Percentiles rank a stretch among this genome's conserved stretches.
These are phyloP conservation scores for Chloroceryle inda DNA, from an alignment of 2,797 vertebrate genomes.

Conservation along the genomic window DNA sequence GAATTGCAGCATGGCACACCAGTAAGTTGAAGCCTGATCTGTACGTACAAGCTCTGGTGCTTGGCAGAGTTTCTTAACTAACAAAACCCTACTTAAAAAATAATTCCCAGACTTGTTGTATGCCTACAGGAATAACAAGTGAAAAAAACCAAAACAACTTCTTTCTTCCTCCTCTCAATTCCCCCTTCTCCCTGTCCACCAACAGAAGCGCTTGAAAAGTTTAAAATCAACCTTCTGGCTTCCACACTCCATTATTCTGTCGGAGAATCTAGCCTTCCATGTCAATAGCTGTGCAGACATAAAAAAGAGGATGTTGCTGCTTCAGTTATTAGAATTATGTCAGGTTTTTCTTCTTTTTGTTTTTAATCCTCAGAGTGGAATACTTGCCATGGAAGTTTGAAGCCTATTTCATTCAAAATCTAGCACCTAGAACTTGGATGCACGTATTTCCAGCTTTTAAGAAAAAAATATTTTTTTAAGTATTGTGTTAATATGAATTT, in stretches of 20 bases:
- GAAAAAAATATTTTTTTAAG: not conserved
- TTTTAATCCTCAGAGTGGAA: conserved; percentile 5
- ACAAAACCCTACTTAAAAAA: not conserved
- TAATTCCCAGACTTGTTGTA: not conserved
- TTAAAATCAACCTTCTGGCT: not conserved
- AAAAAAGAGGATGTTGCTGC: not conserved
- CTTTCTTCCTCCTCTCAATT: not conserved
- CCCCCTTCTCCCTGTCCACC: not conserved
- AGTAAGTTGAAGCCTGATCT: not conserved
- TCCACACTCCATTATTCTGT: not conserved
- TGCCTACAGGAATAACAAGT: not conserved
- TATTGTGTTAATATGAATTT: not conserved
- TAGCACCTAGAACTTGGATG: not conserved
- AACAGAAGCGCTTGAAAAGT: not conserved
- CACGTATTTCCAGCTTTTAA: not conserved
- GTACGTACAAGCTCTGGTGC: not conserved
- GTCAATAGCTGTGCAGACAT: not conserved
- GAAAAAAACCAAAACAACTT: accelerated
- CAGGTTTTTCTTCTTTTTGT: not conserved
- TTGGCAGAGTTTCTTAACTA: not conserved
- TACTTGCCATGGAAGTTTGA: not conserved
- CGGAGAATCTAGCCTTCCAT: not conserved
- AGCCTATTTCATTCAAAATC: not conserved
- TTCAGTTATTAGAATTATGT: not conserved
- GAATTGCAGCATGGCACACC: not conserved